Conservation (phyloP, 2,888 invertebrate genomes). For the Glaucopsyche alexis region DNA sequence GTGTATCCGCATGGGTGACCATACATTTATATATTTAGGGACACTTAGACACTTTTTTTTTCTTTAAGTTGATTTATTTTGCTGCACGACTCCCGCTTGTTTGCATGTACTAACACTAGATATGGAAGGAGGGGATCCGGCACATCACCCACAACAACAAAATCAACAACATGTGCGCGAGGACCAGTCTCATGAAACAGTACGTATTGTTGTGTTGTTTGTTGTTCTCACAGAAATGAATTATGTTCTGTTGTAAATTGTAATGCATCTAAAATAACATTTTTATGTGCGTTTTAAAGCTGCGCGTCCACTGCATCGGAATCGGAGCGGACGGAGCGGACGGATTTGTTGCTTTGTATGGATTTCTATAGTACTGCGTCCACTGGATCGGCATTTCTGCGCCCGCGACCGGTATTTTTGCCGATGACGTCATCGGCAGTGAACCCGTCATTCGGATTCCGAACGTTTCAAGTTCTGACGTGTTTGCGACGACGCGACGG, state of each 20-base stretch:
- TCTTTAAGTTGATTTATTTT: background rate
- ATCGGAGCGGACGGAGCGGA: no score
- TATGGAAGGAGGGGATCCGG: conserved; percentile 95
- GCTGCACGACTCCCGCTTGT: conserved; percentile 41
- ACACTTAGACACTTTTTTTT: background rate
- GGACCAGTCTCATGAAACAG: conserved; percentile 98
- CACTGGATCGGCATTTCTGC: no score
- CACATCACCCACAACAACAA: conserved; percentile 97
- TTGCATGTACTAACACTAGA: conserved; percentile 77
- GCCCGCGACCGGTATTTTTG: no score
- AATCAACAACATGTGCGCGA: conserved; percentile 96
- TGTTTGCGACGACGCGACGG: no score
- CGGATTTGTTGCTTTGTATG: no score
- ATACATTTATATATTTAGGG: background rate
- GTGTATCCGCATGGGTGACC: background rate
- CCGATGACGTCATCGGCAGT: no score
- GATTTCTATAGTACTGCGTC: no score
- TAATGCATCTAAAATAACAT: no score
- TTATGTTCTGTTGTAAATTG: background rate
- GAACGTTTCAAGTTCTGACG: no score
- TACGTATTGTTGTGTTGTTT: conserved; percentile 80
- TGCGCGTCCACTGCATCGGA: no score
- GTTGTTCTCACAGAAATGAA: background rate
- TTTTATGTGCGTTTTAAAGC: no score
- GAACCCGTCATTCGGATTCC: no score